Percentiles rank a stretch among this genome's conserved stretches.
Conservation (phyloP, 2,888 invertebrate species). For the Yponomeuta malinellus region DNA sequence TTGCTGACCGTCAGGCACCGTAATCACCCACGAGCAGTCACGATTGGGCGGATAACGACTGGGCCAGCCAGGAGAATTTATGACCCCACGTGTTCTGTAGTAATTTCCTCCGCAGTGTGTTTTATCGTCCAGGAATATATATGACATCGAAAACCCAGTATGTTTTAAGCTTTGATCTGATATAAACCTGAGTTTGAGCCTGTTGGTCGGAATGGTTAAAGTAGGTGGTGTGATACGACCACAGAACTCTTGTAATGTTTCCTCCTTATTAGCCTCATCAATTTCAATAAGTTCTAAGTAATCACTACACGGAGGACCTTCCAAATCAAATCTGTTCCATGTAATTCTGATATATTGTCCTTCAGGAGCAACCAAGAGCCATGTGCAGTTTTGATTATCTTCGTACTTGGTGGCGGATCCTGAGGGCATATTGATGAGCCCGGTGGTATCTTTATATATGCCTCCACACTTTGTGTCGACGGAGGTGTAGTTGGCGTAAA, state of each 20-base stretch:
- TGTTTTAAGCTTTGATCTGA: slow-evolving; percentile 67
- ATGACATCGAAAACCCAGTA: slow-evolving; percentile 85
- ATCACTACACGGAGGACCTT: slow-evolving; percentile 78
- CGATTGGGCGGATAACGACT: slow-evolving; percentile 79
- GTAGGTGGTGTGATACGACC: slow-evolving; percentile 79
- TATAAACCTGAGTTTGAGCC: slow-evolving; percentile 80
- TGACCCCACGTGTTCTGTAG: slow-evolving; percentile 78
- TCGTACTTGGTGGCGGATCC: slow-evolving; percentile 41
- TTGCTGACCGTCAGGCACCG: slow-evolving; percentile 81
- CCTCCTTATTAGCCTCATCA: slow-evolving; percentile 58
- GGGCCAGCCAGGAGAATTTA: slow-evolving; percentile 89
- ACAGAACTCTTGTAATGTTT: slow-evolving; percentile 78
- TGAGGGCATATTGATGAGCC: slow-evolving; percentile 80
- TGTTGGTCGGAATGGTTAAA: slow-evolving; percentile 79
- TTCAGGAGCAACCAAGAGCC: slow-evolving; percentile 84
- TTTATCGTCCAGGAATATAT: slow-evolving; percentile 65
- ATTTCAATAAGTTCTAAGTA: slow-evolving; percentile 81
- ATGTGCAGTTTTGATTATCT: slow-evolving; percentile 77
- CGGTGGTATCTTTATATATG: slow-evolving; percentile 75
- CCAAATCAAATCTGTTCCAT: slow-evolving; percentile 84
- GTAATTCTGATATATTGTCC: slow-evolving; percentile 81
- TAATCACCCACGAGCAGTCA: slow-evolving; percentile 89
- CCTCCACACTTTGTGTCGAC: slow-evolving; percentile 85
- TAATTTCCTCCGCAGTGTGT: slow-evolving; percentile 83
- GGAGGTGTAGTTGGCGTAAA: slow-evolving; percentile 84